Evolutionary conservation across 2,888 invertebrate species (phyloP).

Genomic region (Mystacides longicornis): DNA sequence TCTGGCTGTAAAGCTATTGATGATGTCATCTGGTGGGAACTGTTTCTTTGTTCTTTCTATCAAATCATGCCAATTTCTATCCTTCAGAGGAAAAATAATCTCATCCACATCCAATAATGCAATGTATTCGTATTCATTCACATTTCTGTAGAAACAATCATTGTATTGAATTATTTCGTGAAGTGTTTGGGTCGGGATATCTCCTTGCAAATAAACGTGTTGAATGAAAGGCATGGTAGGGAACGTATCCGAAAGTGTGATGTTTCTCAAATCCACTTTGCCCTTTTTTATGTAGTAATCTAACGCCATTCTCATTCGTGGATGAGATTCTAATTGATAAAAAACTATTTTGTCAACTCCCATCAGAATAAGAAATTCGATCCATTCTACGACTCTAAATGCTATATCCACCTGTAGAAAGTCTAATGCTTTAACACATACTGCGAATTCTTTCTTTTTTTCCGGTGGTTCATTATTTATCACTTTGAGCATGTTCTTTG

Average conservation of each 20-base stretch:
- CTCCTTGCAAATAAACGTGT: conserved; percentile 80
- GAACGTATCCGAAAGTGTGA: too few relatives aligned
- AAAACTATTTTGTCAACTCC: conserved; percentile 89
- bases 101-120: conserved; percentile 89
- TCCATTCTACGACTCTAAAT: conserved; percentile 87
- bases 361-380: conserved; percentile 74
- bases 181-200: too few relatives aligned
- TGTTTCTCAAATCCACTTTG: conserved; percentile 65
- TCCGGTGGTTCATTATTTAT: conserved; percentile 66
- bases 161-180: too few relatives aligned
- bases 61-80: conserved; percentile 66
- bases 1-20: conserved; percentile 79
- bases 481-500: conserved; percentile 76
- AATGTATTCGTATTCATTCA: conserved; percentile 59
- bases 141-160: conserved; percentile 75
- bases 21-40: conserved; percentile 56
- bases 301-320: conserved; percentile 79
- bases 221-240: conserved; percentile 85
- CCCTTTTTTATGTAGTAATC: conserved; percentile 57
- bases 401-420: conserved; percentile 87
- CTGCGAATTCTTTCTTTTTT: conserved; percentile 75
- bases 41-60: conserved; percentile 66
- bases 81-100: conserved; percentile 81
- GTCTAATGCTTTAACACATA: conserved; percentile 90
- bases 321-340: conserved; percentile 85